These are phyloP conservation scores for Ctenopoma multispine DNA, from an alignment of 2,797 vertebrate species.

Conservation along the genomic window DNA sequence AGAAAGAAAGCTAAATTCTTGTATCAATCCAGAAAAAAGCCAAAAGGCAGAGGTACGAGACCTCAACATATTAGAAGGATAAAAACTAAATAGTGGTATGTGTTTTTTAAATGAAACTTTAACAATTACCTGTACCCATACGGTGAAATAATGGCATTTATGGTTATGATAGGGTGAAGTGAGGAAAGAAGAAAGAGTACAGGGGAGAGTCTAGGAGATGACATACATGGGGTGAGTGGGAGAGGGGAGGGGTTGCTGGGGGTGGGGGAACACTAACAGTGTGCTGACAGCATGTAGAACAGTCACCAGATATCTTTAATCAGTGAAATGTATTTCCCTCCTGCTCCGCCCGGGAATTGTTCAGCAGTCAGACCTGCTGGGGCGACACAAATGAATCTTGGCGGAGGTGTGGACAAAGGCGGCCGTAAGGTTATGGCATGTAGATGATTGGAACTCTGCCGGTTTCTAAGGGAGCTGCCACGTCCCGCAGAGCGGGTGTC, in stretches of 20 bases:
- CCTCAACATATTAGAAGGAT: neutral
- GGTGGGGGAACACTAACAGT: slow-evolving; percentile 71
- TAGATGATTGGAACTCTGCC: slow-evolving; percentile 83
- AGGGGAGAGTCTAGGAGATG: slow-evolving; percentile 31
- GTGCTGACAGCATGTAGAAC: slow-evolving; percentile 82
- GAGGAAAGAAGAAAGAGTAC: slow-evolving; percentile 28
- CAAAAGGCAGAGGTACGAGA: neutral
- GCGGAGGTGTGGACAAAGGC: slow-evolving; percentile 86
- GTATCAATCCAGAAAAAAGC: neutral
- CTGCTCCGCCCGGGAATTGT: slow-evolving; percentile 79
- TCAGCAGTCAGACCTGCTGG: slow-evolving; percentile 83
- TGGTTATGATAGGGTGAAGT: slow-evolving; percentile 17
- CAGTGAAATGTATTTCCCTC: slow-evolving; percentile 85
- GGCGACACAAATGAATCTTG: slow-evolving; percentile 86
- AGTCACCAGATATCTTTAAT: slow-evolving; percentile 87
- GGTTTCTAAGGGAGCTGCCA: slow-evolving; percentile 87
- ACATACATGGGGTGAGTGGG: slow-evolving; percentile 44
- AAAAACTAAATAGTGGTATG: neutral
- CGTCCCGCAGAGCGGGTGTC: slow-evolving; percentile 84
- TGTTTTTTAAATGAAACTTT: slow-evolving; percentile 13
- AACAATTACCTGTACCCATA: neutral
- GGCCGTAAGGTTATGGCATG: slow-evolving; percentile 87
- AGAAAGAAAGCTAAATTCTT: neutral
- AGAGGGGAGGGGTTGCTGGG: slow-evolving; percentile 41
- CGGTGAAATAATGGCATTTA: slow-evolving; percentile 2